Evolutionary conservation across 2,113 vertebrate genomes (phyloP).

Genomic region (Uria aalge): DNA sequence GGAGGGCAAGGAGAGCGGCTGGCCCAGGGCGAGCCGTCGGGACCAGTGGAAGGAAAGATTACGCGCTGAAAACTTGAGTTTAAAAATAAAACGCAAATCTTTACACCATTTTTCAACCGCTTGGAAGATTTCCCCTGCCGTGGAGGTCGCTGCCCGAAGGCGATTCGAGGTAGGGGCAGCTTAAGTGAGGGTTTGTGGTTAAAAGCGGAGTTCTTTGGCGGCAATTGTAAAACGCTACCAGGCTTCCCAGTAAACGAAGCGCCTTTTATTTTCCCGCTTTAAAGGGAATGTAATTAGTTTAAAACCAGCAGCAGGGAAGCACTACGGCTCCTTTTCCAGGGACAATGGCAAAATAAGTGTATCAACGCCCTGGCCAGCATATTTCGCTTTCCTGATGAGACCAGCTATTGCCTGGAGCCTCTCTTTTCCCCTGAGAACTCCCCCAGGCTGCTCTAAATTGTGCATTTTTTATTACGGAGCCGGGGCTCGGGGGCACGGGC

Average conservation of each 20-base stretch:
- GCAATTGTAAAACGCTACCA: not conserved
- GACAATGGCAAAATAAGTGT: constrained; percentile 27
- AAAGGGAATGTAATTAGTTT: constrained; percentile 36
- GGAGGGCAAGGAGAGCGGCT: not conserved
- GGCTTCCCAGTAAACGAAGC: constrained; percentile 4
- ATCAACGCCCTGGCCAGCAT: not conserved
- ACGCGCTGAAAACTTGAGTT: not conserved
- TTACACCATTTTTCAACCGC: not conserved
- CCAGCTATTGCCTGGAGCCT: not conserved
- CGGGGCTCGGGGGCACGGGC: not conserved
- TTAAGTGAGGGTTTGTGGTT: not conserved
- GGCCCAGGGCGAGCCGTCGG: not conserved
- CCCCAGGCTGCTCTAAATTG: not conserved
- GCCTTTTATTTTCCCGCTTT: constrained; percentile 32
- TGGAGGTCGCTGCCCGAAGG: not conserved
- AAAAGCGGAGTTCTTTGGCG: not conserved
- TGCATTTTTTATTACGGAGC: not conserved
- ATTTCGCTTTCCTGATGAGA: not conserved
- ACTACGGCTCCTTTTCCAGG: not conserved
- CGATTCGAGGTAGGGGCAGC: not conserved
- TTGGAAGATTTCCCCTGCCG: not conserved
- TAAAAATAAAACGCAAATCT: not conserved
- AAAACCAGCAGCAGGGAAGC: constrained; percentile 8
- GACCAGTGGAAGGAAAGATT: not conserved
- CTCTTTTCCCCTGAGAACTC: not conserved